phyloP scores from a whole-genome alignment of 2,113 vertebrate genomes.

The Burhinus oedicnemus region DNA sequence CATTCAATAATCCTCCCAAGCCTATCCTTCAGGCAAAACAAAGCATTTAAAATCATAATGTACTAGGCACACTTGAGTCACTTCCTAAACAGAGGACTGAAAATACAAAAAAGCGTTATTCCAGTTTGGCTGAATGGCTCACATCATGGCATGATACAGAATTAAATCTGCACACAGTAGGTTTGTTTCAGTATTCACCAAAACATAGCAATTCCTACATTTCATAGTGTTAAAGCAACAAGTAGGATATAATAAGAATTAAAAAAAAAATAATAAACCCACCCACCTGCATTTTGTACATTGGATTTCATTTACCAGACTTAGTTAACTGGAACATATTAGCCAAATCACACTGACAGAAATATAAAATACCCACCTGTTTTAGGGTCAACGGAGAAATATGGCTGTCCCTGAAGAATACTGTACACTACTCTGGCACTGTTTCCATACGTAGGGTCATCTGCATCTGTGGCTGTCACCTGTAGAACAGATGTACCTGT shows the following conservation, averaged over 20 bases:
- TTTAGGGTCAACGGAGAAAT: slow-evolving; percentile 97
- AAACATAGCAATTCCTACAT: not conserved
- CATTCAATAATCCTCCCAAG: not conserved
- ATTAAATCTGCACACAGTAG: not conserved
- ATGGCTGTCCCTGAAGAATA: slow-evolving; percentile 96
- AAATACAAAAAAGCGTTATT: not conserved
- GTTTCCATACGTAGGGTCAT: slow-evolving; percentile 96
- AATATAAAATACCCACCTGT: slow-evolving; percentile 79
- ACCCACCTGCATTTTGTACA: not conserved
- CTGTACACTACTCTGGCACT: slow-evolving; percentile 96
- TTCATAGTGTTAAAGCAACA: not conserved
- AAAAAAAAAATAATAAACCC: not conserved
- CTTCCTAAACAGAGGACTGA: not conserved
- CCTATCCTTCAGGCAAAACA: not conserved
- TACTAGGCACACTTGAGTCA: not conserved
- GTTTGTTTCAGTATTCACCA: not conserved
- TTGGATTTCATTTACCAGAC: not conserved
- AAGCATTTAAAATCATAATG: not conserved
- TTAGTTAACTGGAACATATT: not conserved
- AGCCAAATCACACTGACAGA: not conserved
- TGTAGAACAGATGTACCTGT: slow-evolving; percentile 94
- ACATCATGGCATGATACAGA: not conserved
- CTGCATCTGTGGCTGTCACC: slow-evolving; percentile 92
- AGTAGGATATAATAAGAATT: not conserved
- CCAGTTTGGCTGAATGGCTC: not conserved